Percentiles rank a stretch among this genome's conserved stretches.
Evolutionary conservation across 1,140 invertebrate species (phyloP).

Genomic region (Melitaea cinxia): DNA sequence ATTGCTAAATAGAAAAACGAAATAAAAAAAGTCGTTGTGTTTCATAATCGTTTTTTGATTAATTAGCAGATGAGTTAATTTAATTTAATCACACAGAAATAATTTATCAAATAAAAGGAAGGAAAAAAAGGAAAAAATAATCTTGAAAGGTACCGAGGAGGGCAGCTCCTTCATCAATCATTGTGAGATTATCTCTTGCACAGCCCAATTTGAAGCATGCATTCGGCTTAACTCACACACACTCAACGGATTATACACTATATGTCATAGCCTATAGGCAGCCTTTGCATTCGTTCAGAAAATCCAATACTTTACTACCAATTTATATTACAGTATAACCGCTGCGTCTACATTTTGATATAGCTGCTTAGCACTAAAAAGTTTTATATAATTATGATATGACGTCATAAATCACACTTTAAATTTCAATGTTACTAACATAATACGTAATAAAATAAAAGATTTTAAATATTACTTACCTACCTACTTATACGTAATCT

Average conservation of each 20-base stretch:
- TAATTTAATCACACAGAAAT: neutral
- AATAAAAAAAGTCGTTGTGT: too few relatives aligned
- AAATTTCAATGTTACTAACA: too few relatives aligned
- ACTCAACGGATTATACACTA: conserved; percentile 24
- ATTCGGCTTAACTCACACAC: conserved; percentile 73
- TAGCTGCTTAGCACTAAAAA: neutral
- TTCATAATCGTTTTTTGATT: neutral
- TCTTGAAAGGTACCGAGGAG: conserved; percentile 29
- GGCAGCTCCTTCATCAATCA: conserved; percentile 83
- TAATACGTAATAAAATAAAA: too few relatives aligned
- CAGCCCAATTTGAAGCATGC: conserved; percentile 79
- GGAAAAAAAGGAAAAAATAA: conserved; percentile 34
- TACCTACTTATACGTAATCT: too few relatives aligned
- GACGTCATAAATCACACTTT: neutral
- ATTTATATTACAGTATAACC: too few relatives aligned
- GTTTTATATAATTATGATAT: neutral
- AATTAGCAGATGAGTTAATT: neutral
- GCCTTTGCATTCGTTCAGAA: neutral
- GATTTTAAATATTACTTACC: too few relatives aligned
- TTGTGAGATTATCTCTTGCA: conserved; percentile 84
- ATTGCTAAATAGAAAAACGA: too few relatives aligned
- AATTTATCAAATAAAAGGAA: conserved; percentile 24
- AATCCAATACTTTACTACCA: neutral
- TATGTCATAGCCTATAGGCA: conserved; percentile 15
- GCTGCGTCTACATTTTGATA: neutral